A percentile compares a stretch with the other conserved stretches of the same genome.
Conservation (phyloP, 2,888 invertebrate species). For the Encarsia formosa region DNA sequence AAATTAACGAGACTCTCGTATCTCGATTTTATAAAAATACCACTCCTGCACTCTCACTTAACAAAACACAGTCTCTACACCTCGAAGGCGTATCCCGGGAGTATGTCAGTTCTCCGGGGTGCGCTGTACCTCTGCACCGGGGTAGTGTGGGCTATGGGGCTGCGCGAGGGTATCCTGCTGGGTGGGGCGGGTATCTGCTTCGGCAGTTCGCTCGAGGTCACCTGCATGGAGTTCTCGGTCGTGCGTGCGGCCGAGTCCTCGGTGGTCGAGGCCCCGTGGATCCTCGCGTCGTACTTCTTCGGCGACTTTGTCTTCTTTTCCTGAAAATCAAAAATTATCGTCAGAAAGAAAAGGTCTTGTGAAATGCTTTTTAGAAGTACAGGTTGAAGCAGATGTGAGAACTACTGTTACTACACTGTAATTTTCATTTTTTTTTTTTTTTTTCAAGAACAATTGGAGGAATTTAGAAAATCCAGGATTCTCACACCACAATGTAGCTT, state of each 20-base stretch:
- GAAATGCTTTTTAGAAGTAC: background rate
- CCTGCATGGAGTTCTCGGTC: constrained; percentile 43
- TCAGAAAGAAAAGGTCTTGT: background rate
- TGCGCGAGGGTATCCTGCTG: constrained; percentile 35
- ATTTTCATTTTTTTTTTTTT: too few relatives aligned
- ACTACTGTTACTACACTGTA: too few relatives aligned
- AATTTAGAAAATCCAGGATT: too few relatives aligned
- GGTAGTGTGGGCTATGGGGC: constrained; percentile 41
- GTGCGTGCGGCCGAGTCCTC: constrained; percentile 24
- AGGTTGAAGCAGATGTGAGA: background rate
- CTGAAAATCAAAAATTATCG: background rate
- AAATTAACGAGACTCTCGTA: too few relatives aligned
- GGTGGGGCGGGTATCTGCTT: constrained; percentile 52
- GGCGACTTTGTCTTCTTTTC: constrained; percentile 29
- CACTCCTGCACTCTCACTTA: too few relatives aligned
- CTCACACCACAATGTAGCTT: too few relatives aligned
- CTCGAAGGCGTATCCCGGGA: constrained; percentile 39
- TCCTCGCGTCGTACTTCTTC: constrained; percentile 36
- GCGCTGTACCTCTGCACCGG: constrained; percentile 42
- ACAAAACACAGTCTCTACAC: too few relatives aligned
- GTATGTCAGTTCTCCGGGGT: constrained; percentile 31
- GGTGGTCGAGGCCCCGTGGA: constrained; percentile 26
- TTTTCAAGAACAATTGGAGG: too few relatives aligned
- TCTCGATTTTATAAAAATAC: too few relatives aligned
- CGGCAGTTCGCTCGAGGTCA: constrained; percentile 50